Base-by-base conservation (phyloP, 2,888 invertebrate genomes). In the Latrodectus hesperus region DNA sequence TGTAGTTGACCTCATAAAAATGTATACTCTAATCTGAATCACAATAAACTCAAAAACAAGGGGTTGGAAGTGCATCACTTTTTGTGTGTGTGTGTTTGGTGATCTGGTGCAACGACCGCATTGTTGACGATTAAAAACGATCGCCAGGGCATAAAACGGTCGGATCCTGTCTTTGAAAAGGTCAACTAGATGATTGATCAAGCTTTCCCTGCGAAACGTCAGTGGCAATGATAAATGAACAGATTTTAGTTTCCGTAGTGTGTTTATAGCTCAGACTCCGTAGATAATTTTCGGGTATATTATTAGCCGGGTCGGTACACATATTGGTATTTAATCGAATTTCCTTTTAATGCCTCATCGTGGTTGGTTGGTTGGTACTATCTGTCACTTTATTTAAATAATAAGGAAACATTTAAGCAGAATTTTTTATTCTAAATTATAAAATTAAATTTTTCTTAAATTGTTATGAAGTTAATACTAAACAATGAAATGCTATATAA, bases 71-170 rank as follows among this genome's bases (percentile, higher is more conserved):
- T 16, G 12, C n/a, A 12, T 9, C 6, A 14, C n/a, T 60, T 60
- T 60, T 60, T 60, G 60, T 60, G 55, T 11, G 12, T 60, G 12
- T 55, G 10, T 55, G 4, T 60, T 12, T 60, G 55, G 53, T 53
- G 17, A 70, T 78, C 70, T 70, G 53, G 78, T 78, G 22, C 78
- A 53, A 26, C 53, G 78, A 78, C 78, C 78, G 68, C 26, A 55
- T 55, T 70, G 70, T 38, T 78, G 51, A 38, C 70, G 38, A 22
- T 74, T 70, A 38, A 26, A 78, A 70, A 26, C 38, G 78, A 78
- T 78, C 70, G 70, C 53, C 78, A 16, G 55, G 11, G 53, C 22
- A 55, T 55, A 74, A 26, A 74, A 38, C 60, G 60, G 60, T 60
- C 38, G 38, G 38, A 60, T 60, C n/a, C 60, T 60, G 12, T 60